Evolutionary conservation across 2,113 vertebrate species (phyloP).

Genomic region (human): DNA sequence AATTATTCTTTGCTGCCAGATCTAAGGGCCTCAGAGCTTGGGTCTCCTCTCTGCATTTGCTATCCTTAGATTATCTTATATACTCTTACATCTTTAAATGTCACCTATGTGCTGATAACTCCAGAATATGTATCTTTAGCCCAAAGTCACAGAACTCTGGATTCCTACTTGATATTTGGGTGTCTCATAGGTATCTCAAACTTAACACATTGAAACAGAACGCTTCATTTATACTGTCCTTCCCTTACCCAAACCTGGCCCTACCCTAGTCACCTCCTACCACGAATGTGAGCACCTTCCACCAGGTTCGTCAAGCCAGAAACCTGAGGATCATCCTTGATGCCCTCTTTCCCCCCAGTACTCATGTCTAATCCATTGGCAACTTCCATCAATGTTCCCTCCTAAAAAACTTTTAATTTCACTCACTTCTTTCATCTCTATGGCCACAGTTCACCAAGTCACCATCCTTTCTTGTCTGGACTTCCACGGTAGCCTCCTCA

Average conservation of each 20-base stretch:
- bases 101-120: neutral
- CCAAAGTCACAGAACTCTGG: neutral
- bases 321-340: neutral
- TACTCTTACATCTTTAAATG: neutral
- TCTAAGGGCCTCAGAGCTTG: neutral
- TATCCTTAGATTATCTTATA: neutral
- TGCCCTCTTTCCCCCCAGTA: neutral
- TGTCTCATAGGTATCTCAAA: neutral
- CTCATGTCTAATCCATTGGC: neutral
- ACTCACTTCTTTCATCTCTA: neutral
- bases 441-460: neutral
- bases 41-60: too few species aligned
- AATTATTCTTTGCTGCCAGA: neutral
- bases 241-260: neutral
- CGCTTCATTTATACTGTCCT: neutral
- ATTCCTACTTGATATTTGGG: neutral
- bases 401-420: neutral
- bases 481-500: neutral
- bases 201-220: neutral
- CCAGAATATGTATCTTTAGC: neutral
- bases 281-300: neutral
- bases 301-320: neutral
- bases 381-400: neutral
- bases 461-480: neutral
- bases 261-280: fast-evolving